Conservation (phyloP, 37 sponge, comb jelly and placozoan species). For the Petrosia ficiformis region DNA sequence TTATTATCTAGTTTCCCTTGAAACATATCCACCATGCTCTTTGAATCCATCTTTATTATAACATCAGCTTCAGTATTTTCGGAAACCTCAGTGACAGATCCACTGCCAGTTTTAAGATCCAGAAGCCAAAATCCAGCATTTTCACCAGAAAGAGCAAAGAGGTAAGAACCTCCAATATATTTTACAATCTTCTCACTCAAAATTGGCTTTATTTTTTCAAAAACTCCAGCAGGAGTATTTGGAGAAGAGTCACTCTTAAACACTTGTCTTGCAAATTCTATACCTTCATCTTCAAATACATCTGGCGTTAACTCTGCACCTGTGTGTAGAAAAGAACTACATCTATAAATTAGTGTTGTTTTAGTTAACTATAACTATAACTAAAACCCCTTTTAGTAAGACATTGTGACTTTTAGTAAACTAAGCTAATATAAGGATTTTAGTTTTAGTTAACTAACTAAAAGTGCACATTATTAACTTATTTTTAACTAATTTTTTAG, state of each 20-base stretch:
- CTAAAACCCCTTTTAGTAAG: too few relatives aligned
- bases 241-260: neutral
- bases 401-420: too few relatives aligned
- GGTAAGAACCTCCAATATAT: conserved; percentile 47
- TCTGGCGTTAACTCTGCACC: conserved; percentile 72
- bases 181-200: conserved; percentile 50
- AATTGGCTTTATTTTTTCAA: conserved; percentile 35
- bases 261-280: conserved; percentile 2
- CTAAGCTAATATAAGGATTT: neutral
- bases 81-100: conserved; percentile 37
- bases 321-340: conserved; percentile 4
- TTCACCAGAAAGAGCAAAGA: conserved; percentile 63
- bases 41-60: conserved; percentile 61
- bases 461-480: too few relatives aligned
- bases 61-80: conserved; percentile 66
- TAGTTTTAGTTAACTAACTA: too few relatives aligned
- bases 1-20: conserved; percentile 74
- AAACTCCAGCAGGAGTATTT: conserved; percentile 64
- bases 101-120: conserved; percentile 81
- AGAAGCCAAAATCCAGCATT: conserved; percentile 66
- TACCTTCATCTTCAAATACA: conserved; percentile 75
- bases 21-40: conserved; percentile 83
- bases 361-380: too few relatives aligned
- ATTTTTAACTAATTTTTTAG: neutral
- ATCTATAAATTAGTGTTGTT: too few relatives aligned